Base-by-base conservation (phyloP, 2,797 vertebrate species). In the Tapirus indicus region DNA sequence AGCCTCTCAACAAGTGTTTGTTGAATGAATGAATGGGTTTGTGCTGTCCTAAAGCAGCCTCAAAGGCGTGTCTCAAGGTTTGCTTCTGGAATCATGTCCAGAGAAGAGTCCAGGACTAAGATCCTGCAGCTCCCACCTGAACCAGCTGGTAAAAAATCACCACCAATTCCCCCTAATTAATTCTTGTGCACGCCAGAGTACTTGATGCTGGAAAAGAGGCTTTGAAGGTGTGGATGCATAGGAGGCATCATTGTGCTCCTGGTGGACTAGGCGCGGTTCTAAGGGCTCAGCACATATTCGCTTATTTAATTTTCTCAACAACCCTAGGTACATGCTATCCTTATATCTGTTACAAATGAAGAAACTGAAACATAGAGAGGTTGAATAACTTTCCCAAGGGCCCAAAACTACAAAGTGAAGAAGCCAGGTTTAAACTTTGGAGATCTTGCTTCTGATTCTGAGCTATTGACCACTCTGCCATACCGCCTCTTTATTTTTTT, bases 201-300 rank as follows among this genome's bases (percentile, higher is more conserved):
- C 32, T n/a, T 11, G 1, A 7, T 6, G 0, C 23, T 8, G 18
- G 27, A 47, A 74, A 60, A 20, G 44, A 18, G 6, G 5, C 13
- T 38, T 41, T 60, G 29, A 56, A 69, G 27, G 3, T 5, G 21
- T 20, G 2, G 32, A 7, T 60, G 21, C 12, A 20, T 6, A 32
- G 21, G 7, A 7, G 29, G 23, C 21, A 14, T 35, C 1, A 1
- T 5, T 6, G 6, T 32, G 27, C 66, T 80, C 64, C 5, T 1
- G 0, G 27, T 4, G 21, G 47, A 21, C 12, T 2, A 12, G 69
- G 25, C 20, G 11, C 0, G 1, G 8, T 16, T 58, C n/a, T 20
- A 8, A 49, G 9, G 49, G 23, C 58, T 93, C 38, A 41, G 13
- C 20, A 64, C 20, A 32, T 11, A 20, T 12, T 13, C 10, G 2